Conservation (phyloP, 2,113 vertebrate species). For the Melanerpes formicivorus region DNA sequence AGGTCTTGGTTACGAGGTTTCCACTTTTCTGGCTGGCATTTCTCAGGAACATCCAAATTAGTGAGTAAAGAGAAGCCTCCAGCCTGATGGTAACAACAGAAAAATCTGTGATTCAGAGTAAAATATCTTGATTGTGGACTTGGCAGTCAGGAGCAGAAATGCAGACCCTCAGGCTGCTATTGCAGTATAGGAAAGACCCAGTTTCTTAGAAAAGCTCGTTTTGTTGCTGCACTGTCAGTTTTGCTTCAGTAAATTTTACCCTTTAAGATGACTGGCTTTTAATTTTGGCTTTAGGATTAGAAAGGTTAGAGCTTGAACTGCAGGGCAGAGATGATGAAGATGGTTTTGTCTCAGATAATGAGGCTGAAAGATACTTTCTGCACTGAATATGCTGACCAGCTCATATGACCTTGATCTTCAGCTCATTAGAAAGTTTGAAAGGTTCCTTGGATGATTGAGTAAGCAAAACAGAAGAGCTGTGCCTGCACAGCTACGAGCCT, state of each 20-base stretch:
- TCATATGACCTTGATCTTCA: not conserved
- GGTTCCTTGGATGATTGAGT: not conserved
- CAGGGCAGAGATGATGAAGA: not conserved
- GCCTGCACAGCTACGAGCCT: not conserved
- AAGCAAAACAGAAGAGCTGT: not conserved
- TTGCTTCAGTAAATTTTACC: not conserved
- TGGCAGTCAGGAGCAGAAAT: constrained; percentile 25
- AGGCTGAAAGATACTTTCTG: not conserved
- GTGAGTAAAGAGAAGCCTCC: constrained; percentile 45
- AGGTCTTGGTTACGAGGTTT: not conserved
- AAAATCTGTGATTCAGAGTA: constrained; percentile 3
- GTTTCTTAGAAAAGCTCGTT: not conserved
- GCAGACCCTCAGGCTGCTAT: not conserved
- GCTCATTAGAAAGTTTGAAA: not conserved
- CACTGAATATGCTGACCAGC: not conserved
- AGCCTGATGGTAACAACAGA: not conserved
- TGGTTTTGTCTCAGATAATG: not conserved
- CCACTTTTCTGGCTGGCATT: not conserved
- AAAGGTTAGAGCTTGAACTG: not conserved
- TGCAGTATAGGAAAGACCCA: not conserved
- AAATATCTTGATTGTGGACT: constrained; percentile 12
- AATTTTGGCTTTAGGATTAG: not conserved
- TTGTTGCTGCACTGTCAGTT: not conserved
- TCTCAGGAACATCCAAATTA: constrained; percentile 1
- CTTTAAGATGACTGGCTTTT: not conserved